Conservation (phyloP, 2,888 invertebrate species). For the Caenorhabditis sinica region DNA sequence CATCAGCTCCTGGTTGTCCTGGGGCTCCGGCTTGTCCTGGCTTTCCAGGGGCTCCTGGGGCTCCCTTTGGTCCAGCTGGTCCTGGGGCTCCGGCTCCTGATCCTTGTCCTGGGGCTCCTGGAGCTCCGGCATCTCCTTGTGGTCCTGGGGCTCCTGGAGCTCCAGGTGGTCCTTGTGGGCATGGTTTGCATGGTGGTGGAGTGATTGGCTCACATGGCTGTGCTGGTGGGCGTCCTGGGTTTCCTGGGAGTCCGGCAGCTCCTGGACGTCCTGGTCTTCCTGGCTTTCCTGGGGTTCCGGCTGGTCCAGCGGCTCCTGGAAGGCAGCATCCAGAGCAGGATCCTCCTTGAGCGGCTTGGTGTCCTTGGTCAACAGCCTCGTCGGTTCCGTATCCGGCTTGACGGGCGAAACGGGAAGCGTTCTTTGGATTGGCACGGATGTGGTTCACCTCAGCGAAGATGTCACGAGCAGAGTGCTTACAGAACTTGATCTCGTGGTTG, state of each 20-base stretch:
- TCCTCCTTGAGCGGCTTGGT: constrained; percentile 63
- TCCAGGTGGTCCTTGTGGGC: constrained; percentile 74
- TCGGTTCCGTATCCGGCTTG: constrained; percentile 73
- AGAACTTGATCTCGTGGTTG: constrained; percentile 73
- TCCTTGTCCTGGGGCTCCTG: constrained; percentile 74
- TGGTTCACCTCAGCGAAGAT: constrained; percentile 78
- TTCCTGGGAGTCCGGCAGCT: constrained; percentile 75
- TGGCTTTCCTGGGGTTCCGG: constrained; percentile 75
- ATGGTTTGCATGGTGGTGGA: constrained; percentile 73
- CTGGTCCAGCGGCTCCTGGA: constrained; percentile 77
- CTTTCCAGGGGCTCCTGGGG: constrained; percentile 75
- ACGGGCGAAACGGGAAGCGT: constrained; percentile 73
- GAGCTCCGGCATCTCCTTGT: constrained; percentile 70
- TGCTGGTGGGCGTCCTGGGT: constrained; percentile 68
- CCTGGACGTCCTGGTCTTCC: constrained; percentile 71
- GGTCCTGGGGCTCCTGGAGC: constrained; percentile 76
- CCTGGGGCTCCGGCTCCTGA: constrained; percentile 69
- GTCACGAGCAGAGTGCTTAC: constrained; percentile 76
- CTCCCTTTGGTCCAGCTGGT: constrained; percentile 73
- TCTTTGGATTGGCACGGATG: constrained; percentile 69
- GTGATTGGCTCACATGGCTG: constrained; percentile 71
- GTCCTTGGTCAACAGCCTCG: constrained; percentile 55
- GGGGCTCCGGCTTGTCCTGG: constrained; percentile 69
- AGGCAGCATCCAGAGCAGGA: constrained; percentile 75
- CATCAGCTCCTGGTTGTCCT: constrained; percentile 68